Conservation (phyloP, 2,113 vertebrate genomes). For the Struthidea cinerea region DNA sequence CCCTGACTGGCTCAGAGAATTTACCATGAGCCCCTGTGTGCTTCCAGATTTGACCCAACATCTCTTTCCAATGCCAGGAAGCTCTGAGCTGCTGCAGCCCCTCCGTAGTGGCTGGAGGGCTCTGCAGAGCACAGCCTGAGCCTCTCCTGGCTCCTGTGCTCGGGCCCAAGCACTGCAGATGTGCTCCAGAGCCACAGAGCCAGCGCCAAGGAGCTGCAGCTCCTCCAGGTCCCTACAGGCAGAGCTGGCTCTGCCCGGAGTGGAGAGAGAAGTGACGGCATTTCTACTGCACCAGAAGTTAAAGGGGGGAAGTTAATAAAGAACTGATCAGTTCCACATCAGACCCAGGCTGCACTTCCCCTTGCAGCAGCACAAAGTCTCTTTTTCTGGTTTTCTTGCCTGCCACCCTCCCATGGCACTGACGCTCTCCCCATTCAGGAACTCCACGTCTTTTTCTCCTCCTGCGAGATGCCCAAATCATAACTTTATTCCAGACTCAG, state of each 20-base stretch:
- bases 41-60: background rate
- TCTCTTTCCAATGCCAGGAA: background rate
- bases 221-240: background rate
- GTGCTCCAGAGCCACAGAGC: background rate
- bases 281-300: background rate
- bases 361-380: background rate
- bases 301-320: background rate
- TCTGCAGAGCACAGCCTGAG: background rate
- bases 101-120: background rate
- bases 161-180: background rate
- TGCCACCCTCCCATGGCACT: background rate
- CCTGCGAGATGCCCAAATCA: background rate
- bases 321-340: background rate
- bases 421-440: background rate
- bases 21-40: background rate
- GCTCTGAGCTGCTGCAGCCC: background rate
- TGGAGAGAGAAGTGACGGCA: background rate
- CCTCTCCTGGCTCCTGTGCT: background rate
- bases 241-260: background rate
- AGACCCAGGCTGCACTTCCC: accelerated
- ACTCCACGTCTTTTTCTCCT: background rate
- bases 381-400: background rate
- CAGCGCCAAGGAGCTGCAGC: background rate
- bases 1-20: background rate
- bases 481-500: background rate